Conservation (phyloP, 1,140 invertebrate species). For the Oreohelix idahoensis region DNA sequence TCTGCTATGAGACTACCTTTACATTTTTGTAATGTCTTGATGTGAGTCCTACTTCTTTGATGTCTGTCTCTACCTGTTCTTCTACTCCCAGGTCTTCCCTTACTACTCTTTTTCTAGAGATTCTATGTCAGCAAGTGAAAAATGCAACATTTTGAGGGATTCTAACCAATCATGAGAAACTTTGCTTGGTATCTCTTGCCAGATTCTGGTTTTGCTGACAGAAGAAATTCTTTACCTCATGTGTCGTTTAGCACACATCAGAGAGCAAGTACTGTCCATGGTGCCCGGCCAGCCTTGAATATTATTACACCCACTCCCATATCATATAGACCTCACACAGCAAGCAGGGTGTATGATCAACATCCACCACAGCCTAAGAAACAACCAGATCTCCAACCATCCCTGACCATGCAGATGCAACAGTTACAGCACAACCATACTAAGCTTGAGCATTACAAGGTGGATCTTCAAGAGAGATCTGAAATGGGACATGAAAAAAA, state of each 20-base stretch:
- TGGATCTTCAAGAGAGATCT: constrained; percentile 41
- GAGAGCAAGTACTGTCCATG: constrained; percentile 1
- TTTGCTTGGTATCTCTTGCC: background rate
- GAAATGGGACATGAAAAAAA: constrained; percentile 59
- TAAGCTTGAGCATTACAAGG: background rate
- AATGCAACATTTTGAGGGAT: no score
- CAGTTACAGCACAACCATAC: constrained; percentile 47
- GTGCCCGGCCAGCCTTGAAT: background rate
- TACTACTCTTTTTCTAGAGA: no score
- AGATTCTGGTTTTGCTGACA: no score
- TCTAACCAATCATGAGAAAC: background rate
- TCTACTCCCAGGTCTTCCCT: no score
- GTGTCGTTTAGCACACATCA: background rate
- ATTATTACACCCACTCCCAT: constrained; percentile 28
- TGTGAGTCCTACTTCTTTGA: no score
- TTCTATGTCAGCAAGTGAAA: no score
- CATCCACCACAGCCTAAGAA: background rate
- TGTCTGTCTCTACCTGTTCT: no score
- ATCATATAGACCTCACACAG: constrained; percentile 39
- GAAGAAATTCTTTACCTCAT: background rate
- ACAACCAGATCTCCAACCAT: background rate
- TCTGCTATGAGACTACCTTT: no score
- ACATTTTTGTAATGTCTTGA: no score
- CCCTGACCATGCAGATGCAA: constrained; percentile 43
- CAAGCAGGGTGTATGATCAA: background rate